Evolutionary conservation across 2,888 invertebrate genomes (phyloP), one percentile per base, ranked within the genome.

Genomic region (Pammene aurita): DNA sequence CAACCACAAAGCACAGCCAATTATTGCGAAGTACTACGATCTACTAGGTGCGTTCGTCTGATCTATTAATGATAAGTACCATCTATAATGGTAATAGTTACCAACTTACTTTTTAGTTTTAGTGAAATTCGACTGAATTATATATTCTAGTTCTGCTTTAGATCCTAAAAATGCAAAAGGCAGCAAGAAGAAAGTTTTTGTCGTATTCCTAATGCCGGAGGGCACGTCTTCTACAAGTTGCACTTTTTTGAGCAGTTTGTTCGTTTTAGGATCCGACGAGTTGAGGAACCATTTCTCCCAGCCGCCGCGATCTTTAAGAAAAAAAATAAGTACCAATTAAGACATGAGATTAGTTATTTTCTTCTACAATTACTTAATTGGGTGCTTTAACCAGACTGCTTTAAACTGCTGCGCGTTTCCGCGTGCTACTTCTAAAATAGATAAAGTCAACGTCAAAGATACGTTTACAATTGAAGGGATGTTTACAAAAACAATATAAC

Each of bases 91-190:
- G 4, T 10, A 5, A 13, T 0, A 55, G 54, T 62, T 35, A 18
- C 10, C 26, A 26, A 72, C 82, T 80, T 76, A 67, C 74, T 74
- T 76, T 90, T 84, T 89, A 0, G 82, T 78, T n/a, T 93, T 89
- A 0, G 95, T 93, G 84, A 94, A 96, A 81, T 96, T 96, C 0
- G 95, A 94, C 80, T 95, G 94, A 0, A 96, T 94, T 63, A 96
- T 93, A 79, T 95, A 96, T 77, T 95, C 94, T 13, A 97, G 87
- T 77, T 95, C 94, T n/a, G 95, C 93, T 74, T 90, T 89, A 0
- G 96, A 96, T 10, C 96, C 96, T 0, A 97, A 85, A 79, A 96
- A 96, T 0, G 96, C 96, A 77, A 96, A 96, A 0, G 95, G 95
- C 95, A 96, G 95, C 95, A 96, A 96, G 78, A 96, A 96, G 79